Base-by-base conservation (phyloP, 2,888 invertebrate species). In the Oscheius sp. region DNA sequence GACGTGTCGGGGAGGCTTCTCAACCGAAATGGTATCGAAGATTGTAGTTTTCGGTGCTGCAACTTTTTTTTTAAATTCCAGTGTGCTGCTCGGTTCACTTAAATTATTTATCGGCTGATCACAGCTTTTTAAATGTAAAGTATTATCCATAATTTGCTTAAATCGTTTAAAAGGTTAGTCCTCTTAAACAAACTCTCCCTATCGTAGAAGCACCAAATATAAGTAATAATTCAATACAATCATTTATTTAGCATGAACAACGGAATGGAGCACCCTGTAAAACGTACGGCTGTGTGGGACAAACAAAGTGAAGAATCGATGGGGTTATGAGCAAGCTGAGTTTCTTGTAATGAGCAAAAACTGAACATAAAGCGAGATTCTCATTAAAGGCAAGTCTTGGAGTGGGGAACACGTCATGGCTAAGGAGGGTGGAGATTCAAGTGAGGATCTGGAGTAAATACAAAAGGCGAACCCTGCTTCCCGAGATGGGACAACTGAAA, bases 281-380 rank as follows among this genome's bases (percentile, higher is more conserved):
- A 42, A 42, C 42, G 42, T 3, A 42, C 42, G 42, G 42, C 42
- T 42, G 42, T 42, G 42, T 42, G 50, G 11, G 13, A 47, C 11
- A 42, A 42, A 58, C 59, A 63, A 63, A 63, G 63, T 63, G 63
- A 63, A 63, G 63, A 29, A 47, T 32, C 48, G 48, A 42, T 42
- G 47, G 47, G 10, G 37, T 35, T n/a, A 37, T 35, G 35, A 60
- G 60, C 60, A 37, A n/a, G 48, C 9, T 13, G 63, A 63, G 47
- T 10, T 47, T 63, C 63, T 48, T 10, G 37, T 2, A 60, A 60
- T 60, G 70, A 37, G 13, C n/a, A 65, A 29, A 65, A 21, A 21
- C 21, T 29, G 60, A 21, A 21, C 7, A 32, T 60, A 60, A 60
- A 60, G 60, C 60, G 32, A 35, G n/a, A 42, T 42, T 37, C 35